Conservation (phyloP, 2,113 vertebrate species). For the Platysteira castanea region DNA sequence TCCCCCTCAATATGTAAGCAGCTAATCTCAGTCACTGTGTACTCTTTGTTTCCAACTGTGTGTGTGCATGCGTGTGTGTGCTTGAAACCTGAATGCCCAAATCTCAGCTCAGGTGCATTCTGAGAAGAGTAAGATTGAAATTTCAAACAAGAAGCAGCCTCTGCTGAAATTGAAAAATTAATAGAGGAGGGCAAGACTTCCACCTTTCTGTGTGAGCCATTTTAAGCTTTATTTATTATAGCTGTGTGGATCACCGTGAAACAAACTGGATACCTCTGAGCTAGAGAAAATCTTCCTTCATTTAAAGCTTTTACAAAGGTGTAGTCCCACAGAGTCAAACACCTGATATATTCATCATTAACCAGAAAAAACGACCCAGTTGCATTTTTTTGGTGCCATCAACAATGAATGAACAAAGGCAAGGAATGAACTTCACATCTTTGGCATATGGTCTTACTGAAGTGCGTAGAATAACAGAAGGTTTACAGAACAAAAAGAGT, state of each 20-base stretch:
- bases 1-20: slow-evolving; percentile 97
- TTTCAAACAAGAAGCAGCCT: background rate
- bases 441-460: background rate
- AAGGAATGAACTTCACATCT: background rate
- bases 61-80: rapidly evolving
- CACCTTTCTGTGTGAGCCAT: background rate
- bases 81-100: background rate
- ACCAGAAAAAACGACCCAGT: background rate
- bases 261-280: slow-evolving; percentile 19
- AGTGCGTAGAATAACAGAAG: background rate
- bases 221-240: background rate
- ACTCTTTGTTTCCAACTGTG: background rate
- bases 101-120: background rate
- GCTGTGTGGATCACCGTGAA: slow-evolving; percentile 21
- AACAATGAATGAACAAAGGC: background rate
- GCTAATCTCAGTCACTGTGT: background rate
- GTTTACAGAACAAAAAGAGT: background rate
- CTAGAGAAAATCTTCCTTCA: slow-evolving; percentile 34
- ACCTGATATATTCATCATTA: background rate
- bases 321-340: background rate
- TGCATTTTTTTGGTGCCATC: background rate
- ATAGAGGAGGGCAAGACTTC: background rate
- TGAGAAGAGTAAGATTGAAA: background rate
- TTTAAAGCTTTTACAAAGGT: slow-evolving; percentile 36
- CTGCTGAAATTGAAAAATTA: background rate